Percentiles rank a stretch among this genome's conserved stretches.
Evolutionary conservation across 2,797 vertebrate genomes (phyloP).

Genomic region (Valencia hispanica): DNA sequence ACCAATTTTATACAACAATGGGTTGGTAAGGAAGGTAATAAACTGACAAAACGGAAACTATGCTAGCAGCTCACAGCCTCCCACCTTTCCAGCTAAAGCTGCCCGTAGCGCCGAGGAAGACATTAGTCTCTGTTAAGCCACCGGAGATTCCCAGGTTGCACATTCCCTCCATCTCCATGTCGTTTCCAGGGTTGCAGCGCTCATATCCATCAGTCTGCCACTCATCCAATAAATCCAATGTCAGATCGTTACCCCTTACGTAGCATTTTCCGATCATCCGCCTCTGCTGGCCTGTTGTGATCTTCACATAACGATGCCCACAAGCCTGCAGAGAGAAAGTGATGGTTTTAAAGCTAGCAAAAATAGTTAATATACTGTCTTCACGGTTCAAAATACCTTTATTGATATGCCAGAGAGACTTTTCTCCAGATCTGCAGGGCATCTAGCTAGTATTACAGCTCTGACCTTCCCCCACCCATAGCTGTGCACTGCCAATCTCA

Average conservation of each 20-base stretch:
- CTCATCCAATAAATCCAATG: constrained; percentile 78
- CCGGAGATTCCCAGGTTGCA: constrained; percentile 93
- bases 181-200: constrained; percentile 85
- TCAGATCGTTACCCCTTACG: constrained; percentile 88
- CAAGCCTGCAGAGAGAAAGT: constrained; percentile 82
- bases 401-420: neutral
- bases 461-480: neutral
- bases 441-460: neutral
- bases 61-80: constrained; percentile 6
- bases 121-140: constrained; percentile 83
- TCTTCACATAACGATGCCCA: constrained; percentile 89
- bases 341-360: neutral
- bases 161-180: constrained; percentile 85
- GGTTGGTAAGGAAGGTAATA: neutral
- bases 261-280: constrained; percentile 94
- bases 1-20: constrained; percentile 10
- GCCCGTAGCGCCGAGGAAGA: constrained; percentile 86
- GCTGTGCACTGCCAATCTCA: neutral
- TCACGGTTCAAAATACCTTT: neutral
- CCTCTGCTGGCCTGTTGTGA: constrained; percentile 82
- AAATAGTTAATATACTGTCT: neutral
- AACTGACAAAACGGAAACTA: neutral
- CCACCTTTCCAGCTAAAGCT: constrained; percentile 93
- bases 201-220: constrained; percentile 90
- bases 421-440: neutral